These are phyloP conservation scores for Echiichthys vipera DNA, from an alignment of 2,797 vertebrate species.

Conservation along the genomic window DNA sequence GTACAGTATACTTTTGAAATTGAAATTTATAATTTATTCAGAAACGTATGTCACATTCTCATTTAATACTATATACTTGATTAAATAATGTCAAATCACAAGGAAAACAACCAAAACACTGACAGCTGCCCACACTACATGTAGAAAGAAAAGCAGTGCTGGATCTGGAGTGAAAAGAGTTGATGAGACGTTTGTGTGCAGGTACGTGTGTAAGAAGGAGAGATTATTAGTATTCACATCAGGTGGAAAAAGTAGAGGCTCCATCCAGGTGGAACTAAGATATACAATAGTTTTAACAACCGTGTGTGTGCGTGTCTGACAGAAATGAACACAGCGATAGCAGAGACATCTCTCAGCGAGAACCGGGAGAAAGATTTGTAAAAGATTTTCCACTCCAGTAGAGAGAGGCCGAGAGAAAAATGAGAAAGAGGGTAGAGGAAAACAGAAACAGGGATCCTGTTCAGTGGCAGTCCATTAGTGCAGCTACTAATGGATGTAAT, in stretches of 20 bases:
- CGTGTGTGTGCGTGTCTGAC: constrained; percentile 8
- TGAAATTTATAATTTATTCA: neutral
- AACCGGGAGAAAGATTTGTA: constrained; percentile 46
- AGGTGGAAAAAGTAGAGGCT: constrained; percentile 70
- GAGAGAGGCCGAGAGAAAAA: constrained; percentile 58
- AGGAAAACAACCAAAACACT: neutral
- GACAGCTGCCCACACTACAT: neutral
- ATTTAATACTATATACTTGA: neutral
- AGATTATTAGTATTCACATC: constrained; percentile 74
- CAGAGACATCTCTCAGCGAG: constrained; percentile 36
- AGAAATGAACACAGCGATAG: too few species aligned
- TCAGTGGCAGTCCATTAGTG: constrained; percentile 66
- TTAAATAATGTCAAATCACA: neutral
- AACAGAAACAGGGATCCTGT: constrained; percentile 56
- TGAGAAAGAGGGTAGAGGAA: constrained; percentile 34
- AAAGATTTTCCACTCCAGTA: constrained; percentile 68
- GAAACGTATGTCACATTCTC: neutral
- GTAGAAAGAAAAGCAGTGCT: constrained; percentile 10
- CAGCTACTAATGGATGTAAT: constrained; percentile 62
- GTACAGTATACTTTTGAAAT: neutral
- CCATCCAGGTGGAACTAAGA: constrained; percentile 72
- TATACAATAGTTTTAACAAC: constrained; percentile 55
- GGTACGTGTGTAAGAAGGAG: constrained; percentile 11
- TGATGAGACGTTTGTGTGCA: constrained; percentile 46
- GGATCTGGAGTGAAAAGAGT: constrained; percentile 4